phyloP scores from a whole-genome alignment of 2,888 invertebrate genomes.

The Drosophila meridionalis region DNA sequence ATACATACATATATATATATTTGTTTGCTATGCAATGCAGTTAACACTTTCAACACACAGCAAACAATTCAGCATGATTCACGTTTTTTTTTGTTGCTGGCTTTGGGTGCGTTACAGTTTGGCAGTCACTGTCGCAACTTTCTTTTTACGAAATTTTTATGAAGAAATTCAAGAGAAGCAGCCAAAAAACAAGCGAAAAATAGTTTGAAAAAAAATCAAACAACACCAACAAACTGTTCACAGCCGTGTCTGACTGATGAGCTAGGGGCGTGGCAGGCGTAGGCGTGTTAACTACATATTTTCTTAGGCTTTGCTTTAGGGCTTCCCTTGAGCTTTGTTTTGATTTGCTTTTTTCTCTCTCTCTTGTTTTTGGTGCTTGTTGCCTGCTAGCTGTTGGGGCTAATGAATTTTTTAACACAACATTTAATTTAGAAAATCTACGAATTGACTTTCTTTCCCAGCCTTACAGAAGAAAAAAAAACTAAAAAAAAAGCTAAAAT shows the following conservation, averaged over 20 bases:
- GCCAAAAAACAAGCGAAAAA: conserved; percentile 41
- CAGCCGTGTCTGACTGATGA: conserved; percentile 14
- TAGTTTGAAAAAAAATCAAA: not conserved
- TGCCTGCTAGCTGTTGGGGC: conserved; percentile 30
- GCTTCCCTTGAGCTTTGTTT: conserved; percentile 36
- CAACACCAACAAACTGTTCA: conserved; percentile 6
- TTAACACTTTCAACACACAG: conserved; percentile 71
- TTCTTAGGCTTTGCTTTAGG: conserved; percentile 31
- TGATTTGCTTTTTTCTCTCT: not conserved
- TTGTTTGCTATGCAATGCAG: conserved; percentile 67
- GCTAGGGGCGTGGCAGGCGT: conserved; percentile 52
- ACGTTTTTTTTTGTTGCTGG: conserved; percentile 35
- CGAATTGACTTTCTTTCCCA: conserved; percentile 54
- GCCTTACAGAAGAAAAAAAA: conserved; percentile 18
- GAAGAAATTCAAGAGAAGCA: conserved; percentile 61
- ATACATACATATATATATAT: not conserved
- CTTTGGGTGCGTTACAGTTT: conserved; percentile 74
- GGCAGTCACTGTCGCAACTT: conserved; percentile 63
- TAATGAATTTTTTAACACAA: conserved; percentile 65
- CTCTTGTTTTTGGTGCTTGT: not conserved
- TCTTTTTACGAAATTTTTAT: conserved; percentile 74
- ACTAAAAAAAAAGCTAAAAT: conserved; percentile 2
- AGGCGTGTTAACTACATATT: conserved; percentile 67
- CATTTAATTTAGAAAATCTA: conserved; percentile 64
- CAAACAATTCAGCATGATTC: conserved; percentile 55